Evolutionary conservation across 2,797 vertebrate genomes (phyloP).

Genomic region (Lithobates pipiens): DNA sequence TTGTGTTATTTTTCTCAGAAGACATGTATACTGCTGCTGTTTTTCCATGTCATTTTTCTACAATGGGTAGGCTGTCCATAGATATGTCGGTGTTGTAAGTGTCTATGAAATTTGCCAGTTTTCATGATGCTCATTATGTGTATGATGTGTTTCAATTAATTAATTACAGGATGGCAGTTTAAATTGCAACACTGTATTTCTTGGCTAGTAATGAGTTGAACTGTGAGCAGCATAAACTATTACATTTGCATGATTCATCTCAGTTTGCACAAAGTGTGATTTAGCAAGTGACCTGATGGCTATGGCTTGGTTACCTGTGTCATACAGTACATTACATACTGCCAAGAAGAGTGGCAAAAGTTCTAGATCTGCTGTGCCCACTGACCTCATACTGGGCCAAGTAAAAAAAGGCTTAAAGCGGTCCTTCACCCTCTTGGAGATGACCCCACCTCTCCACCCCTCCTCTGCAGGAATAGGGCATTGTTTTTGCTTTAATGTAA

Average conservation of each 20-base stretch:
- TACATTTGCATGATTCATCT: not conserved
- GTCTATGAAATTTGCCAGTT: not conserved
- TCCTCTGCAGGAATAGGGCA: too few species aligned
- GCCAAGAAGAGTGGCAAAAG: not conserved
- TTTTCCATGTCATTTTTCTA: constrained; percentile 1
- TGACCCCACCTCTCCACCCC: too few species aligned
- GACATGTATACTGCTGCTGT: not conserved
- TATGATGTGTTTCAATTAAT: not conserved
- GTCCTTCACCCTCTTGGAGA: too few species aligned
- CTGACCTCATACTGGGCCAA: too few species aligned
- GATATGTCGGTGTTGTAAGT: not conserved
- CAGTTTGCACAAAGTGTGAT: not conserved
- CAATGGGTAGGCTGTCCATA: not conserved
- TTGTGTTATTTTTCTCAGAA: constrained; percentile 13
- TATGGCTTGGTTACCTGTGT: not conserved
- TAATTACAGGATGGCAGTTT: too few species aligned
- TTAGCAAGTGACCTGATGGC: not conserved
- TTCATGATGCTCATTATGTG: not conserved
- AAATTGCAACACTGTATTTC: not conserved
- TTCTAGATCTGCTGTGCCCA: too few species aligned
- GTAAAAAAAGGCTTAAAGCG: too few species aligned
- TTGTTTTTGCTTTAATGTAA: too few species aligned
- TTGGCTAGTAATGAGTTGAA: not conserved
- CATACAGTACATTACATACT: not conserved
- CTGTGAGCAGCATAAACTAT: too few species aligned